Evolutionary conservation across 2,113 vertebrate species (phyloP).

Genomic region (Athene noctua): DNA sequence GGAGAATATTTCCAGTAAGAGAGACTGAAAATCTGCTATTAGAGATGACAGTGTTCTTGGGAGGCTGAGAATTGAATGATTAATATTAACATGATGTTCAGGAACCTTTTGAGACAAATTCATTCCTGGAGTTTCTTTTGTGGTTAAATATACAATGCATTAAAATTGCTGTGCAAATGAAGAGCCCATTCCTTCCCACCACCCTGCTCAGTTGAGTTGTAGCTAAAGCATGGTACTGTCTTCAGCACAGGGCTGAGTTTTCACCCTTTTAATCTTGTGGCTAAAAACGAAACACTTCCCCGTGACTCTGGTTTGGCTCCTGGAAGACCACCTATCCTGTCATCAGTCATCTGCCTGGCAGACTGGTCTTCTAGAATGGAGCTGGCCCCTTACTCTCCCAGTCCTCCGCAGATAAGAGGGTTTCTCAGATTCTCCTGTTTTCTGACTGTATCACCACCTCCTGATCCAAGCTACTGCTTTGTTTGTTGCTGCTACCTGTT

Average conservation of each 20-base stretch:
- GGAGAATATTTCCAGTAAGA: conserved; percentile 18
- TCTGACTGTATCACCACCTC: background rate
- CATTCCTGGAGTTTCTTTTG: background rate
- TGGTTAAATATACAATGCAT: background rate
- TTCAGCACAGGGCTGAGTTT: background rate
- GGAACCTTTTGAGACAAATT: conserved; percentile 19
- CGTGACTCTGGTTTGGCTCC: background rate
- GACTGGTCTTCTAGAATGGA: background rate
- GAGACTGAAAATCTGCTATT: conserved; percentile 27
- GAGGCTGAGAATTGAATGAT: conserved; percentile 16
- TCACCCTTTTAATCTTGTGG: background rate
- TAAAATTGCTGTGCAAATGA: background rate
- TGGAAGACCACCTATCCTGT: background rate
- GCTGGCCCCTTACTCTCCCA: background rate
- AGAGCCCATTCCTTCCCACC: background rate
- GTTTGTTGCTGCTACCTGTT: background rate
- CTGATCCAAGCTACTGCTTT: background rate
- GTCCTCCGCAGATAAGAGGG: background rate
- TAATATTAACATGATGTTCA: background rate
- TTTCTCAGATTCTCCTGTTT: conserved; percentile 24
- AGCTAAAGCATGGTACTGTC: background rate
- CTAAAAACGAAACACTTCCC: background rate
- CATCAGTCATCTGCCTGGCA: background rate
- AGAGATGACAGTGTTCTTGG: background rate
- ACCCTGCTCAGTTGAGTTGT: background rate